These are phyloP conservation scores for Tetropium fuscum DNA, from an alignment of 2,888 invertebrate species.

Conservation along the genomic window DNA sequence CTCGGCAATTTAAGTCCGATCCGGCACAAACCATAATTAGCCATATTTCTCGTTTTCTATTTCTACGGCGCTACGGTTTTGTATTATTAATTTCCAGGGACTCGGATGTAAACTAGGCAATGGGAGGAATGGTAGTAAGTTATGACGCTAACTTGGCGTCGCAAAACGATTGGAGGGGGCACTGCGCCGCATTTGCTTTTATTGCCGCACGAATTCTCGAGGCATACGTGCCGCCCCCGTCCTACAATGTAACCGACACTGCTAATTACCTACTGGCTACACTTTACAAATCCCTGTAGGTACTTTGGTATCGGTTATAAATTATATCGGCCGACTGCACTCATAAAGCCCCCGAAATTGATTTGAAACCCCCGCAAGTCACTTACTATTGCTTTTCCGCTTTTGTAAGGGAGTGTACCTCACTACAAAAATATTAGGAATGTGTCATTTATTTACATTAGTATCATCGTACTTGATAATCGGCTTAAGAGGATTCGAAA, in stretches of 20 bases:
- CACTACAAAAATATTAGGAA: too few species aligned
- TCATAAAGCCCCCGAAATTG: too few species aligned
- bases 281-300: too few species aligned
- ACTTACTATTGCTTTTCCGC: too few species aligned
- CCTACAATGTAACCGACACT: background rate
- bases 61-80: background rate
- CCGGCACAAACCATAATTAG: slow-evolving; percentile 28
- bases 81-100: slow-evolving; percentile 15
- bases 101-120: slow-evolving; percentile 3
- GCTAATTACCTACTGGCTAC: background rate
- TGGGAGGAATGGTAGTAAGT: background rate
- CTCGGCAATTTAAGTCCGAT: slow-evolving; percentile 28
- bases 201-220: background rate
- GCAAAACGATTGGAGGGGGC: background rate
- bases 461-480: too few species aligned
- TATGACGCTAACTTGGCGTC: background rate
- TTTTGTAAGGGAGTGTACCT: too few species aligned
- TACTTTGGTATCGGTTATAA: too few species aligned
- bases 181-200: slow-evolving; percentile 3
- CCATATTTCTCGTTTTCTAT: slow-evolving; percentile 28
- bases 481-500: too few species aligned
- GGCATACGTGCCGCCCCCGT: background rate
- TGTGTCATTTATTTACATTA: too few species aligned
- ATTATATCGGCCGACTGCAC: too few species aligned
- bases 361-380: too few species aligned